Evolutionary conservation across 2,797 vertebrate genomes (phyloP), one percentile per base, ranked within the genome.

Genomic region (Acrossocheilus fasciatus): DNA sequence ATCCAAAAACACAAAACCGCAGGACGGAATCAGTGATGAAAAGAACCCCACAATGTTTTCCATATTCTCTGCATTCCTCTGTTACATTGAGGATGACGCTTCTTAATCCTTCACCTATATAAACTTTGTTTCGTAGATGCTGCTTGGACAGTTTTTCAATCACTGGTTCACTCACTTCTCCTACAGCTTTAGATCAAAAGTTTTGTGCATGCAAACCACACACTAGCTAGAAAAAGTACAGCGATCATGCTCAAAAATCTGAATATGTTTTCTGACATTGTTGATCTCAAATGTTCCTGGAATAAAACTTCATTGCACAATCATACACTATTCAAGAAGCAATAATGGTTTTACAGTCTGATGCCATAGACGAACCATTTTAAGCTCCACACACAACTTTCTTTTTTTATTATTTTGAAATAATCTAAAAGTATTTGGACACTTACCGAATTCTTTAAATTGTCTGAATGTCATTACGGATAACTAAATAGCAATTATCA

Each of bases 1-100:
- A 18, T 43, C 68, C 7, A 57, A 81, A 47, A 81, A 80, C 77
- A 87, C 20, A 66, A 86, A 26, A 85, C 72, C 23, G 79, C 11
- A 78, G 70, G 66, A 69, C 26, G 50, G 36, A 54, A 34, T 75
- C 7, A 70, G 30, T 26, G 43, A 47, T 12, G 47, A 39, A 84
- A 74, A 34, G 72, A 80, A 6, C 36, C 4, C n/a, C 34, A 39
- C 73, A 59, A 59, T 47, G 26, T 81, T 81, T 81, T 23, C 17
- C 78, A 47, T 59, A 41, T 74, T 73, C 70, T 26, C 30, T 68
- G 30, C 45, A 76, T 66, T 74, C 54, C 57, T 83, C 30, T 82
- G 36, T 17, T 79, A 30, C 77, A 30, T 17, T 54, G 50, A 72
- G 68, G 47, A 57, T 43, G 66, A 54, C 26, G 14, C 26, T 64